Evolutionary conservation across 2,113 vertebrate species (phyloP).

Genomic region (Cynoglossus semilaevis): DNA sequence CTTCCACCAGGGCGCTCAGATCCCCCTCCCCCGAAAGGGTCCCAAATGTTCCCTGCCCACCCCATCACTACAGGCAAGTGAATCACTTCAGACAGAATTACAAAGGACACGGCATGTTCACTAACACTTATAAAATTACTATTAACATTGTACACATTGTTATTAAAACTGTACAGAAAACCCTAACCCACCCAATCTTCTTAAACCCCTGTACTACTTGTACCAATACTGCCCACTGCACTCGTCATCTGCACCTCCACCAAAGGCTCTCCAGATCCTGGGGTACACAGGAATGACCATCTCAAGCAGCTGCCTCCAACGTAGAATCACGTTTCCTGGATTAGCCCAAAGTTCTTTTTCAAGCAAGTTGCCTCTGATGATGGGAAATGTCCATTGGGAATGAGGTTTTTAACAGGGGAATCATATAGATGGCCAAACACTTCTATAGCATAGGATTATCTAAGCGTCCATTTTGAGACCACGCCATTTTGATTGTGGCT

Average conservation of each 20-base stretch:
- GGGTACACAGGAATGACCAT: slow-evolving; percentile 50
- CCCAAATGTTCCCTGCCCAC: slow-evolving; percentile 71
- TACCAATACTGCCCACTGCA: slow-evolving; percentile 54
- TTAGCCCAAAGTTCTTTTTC: slow-evolving; percentile 61
- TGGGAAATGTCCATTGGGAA: slow-evolving; percentile 55
- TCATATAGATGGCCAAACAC: slow-evolving; percentile 18
- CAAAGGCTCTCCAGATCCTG: slow-evolving; percentile 64
- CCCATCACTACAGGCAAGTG: slow-evolving; percentile 69
- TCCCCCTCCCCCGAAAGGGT: slow-evolving; percentile 48
- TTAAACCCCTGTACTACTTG: slow-evolving; percentile 16
- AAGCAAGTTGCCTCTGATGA: slow-evolving; percentile 41
- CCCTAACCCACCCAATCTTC: slow-evolving; percentile 23
- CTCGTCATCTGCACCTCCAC: slow-evolving; percentile 68
- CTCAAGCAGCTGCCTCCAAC: slow-evolving; percentile 65
- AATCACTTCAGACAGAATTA: slow-evolving; percentile 43
- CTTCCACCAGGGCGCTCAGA: slow-evolving; percentile 71
- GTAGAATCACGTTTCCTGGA: slow-evolving; percentile 46
- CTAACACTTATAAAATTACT: too few relatives aligned
- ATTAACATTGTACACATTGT: too few relatives aligned
- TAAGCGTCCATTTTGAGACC: slow-evolving; percentile 81
- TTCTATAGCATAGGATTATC: slow-evolving; percentile 43
- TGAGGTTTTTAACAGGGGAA: neutral
- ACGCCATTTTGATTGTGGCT: slow-evolving; percentile 74
- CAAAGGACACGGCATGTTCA: slow-evolving; percentile 14
- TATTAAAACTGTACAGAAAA: neutral